Percentiles rank a stretch among this genome's conserved stretches.
Evolutionary conservation across 1,140 invertebrate genomes (phyloP).

Genomic region (Physella acuta): DNA sequence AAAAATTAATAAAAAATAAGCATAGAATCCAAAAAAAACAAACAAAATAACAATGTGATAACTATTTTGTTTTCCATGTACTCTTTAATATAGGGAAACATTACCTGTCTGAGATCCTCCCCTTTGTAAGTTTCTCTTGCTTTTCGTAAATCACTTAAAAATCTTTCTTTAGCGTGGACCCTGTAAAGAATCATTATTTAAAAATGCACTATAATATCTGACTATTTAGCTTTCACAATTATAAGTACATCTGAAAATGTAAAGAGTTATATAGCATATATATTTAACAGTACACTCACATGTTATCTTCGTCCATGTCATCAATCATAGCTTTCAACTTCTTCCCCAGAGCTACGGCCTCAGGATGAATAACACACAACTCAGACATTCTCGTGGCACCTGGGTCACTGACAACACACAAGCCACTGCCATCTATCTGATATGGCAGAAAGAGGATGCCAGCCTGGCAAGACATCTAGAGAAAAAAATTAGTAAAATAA

Average conservation of each 20-base stretch:
- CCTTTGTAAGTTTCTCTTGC: conserved; percentile 84
- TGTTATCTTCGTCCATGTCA: conserved; percentile 53
- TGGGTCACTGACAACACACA: conserved; percentile 74
- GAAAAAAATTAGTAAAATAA: conserved; percentile 8
- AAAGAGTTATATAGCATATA: too few relatives aligned
- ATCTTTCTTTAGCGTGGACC: conserved; percentile 95
- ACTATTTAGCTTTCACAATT: too few relatives aligned
- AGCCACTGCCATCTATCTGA: conserved; percentile 70
- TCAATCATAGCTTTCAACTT: conserved; percentile 71
- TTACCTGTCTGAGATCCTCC: conserved; percentile 75
- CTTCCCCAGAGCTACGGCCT: conserved; percentile 69
- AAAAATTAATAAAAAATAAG: conserved; percentile 18
- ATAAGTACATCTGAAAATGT: too few relatives aligned
- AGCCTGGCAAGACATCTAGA: conserved; percentile 78
- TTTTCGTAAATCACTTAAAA: conserved; percentile 90
- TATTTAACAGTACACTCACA: conserved; percentile 47
- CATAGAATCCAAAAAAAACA: background rate
- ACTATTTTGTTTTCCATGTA: background rate
- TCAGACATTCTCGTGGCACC: conserved; percentile 29
- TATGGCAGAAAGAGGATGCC: conserved; percentile 87
- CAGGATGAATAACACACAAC: conserved; percentile 52
- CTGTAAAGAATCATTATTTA: conserved; percentile 36
- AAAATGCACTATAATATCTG: background rate
- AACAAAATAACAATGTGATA: background rate
- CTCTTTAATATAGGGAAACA: background rate